A percentile compares a stretch with the other conserved stretches of the same genome.
phyloP scores from a whole-genome alignment of 2,888 invertebrate genomes.

The Achlya flavicornis region DNA sequence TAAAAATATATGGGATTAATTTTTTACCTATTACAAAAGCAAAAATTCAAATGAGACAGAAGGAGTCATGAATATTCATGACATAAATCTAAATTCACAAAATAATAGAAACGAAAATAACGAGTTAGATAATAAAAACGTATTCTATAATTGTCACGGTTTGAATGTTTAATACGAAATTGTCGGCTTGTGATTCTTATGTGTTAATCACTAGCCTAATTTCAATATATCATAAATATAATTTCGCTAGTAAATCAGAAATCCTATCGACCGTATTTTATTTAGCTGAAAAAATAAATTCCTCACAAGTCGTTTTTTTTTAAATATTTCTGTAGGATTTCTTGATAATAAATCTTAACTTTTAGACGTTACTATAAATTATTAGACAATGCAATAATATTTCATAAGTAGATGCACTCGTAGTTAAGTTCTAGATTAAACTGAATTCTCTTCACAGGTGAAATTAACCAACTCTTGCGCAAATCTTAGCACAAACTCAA shows the following conservation, averaged over 20 bases:
- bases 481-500: constrained; percentile 24
- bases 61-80: not conserved
- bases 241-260: not conserved
- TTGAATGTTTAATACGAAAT: not conserved
- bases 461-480: constrained; percentile 13
- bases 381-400: constrained; percentile 77
- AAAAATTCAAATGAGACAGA: not conserved
- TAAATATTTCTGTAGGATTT: constrained; percentile 45
- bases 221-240: not conserved
- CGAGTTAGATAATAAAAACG: not conserved
- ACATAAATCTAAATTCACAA: not conserved
- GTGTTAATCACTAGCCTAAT: not conserved
- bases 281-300: not conserved
- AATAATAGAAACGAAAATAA: not conserved
- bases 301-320: constrained; percentile 17
- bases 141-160: not conserved
- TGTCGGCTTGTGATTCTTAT: not conserved
- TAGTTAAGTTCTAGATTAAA: constrained; percentile 46
- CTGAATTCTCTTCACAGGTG: constrained; percentile 46
- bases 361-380: constrained; percentile 65
- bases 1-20: not conserved
- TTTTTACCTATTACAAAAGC: not conserved
- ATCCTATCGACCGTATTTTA: not conserved
- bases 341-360: constrained; percentile 61
- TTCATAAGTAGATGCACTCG: constrained; percentile 77